Conservation (phyloP, 2,888 invertebrate genomes). For the Melinaea marsaeus region DNA sequence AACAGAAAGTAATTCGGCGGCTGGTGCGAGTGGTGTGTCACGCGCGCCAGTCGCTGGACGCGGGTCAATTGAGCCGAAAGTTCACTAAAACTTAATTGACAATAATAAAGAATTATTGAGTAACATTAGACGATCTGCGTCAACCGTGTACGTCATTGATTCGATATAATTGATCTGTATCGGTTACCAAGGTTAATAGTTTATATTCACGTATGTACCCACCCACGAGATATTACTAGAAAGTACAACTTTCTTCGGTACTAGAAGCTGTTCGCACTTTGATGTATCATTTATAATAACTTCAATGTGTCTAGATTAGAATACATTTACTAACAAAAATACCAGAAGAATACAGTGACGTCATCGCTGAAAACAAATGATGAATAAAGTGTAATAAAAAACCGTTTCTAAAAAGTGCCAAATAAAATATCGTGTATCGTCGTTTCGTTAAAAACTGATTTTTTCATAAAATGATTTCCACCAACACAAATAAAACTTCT, state of each 20-base stretch:
- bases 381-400: slow-evolving; percentile 39
- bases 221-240: no score
- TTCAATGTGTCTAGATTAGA: background rate
- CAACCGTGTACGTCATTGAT: slow-evolving; percentile 54
- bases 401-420: slow-evolving; percentile 43
- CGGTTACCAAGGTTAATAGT: slow-evolving; percentile 31
- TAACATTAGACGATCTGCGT: slow-evolving; percentile 57
- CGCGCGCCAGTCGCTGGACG: slow-evolving; percentile 47
- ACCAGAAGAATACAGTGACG: slow-evolving; percentile 30
- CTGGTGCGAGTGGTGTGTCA: slow-evolving; percentile 42
- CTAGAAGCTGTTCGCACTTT: background rate
- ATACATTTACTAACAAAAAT: background rate
- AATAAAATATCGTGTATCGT: slow-evolving; percentile 43
- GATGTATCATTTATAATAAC: background rate
- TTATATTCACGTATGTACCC: no score
- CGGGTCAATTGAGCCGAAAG: slow-evolving; percentile 65
- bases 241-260: no score
- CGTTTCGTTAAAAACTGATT: slow-evolving; percentile 43
- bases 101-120: slow-evolving; percentile 60
- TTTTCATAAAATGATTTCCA: slow-evolving; percentile 63
- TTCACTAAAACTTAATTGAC: slow-evolving; percentile 63
- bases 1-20: slow-evolving; percentile 34
- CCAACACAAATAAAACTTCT: slow-evolving; percentile 48
- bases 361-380: slow-evolving; percentile 47
- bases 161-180: slow-evolving; percentile 37